phyloP scores from a whole-genome alignment of 2,888 invertebrate species.

The Diplazon laetatorius region DNA sequence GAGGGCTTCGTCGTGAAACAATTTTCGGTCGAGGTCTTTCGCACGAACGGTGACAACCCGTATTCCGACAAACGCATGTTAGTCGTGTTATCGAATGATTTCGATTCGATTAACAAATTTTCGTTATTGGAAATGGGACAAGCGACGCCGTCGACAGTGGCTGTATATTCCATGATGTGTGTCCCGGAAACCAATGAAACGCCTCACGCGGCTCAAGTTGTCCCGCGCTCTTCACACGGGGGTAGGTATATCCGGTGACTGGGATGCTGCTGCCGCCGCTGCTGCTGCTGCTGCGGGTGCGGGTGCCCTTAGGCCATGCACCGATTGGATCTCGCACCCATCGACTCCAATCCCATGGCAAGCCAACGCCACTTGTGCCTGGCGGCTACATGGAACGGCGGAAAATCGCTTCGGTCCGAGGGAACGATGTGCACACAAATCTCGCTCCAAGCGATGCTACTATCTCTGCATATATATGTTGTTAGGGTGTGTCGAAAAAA shows the following conservation, averaged over 20 bases:
- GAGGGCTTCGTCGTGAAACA: background rate
- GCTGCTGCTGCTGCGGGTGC: constrained; percentile 32
- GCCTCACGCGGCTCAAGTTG: constrained; percentile 72
- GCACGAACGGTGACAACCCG: background rate
- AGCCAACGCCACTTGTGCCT: constrained; percentile 61
- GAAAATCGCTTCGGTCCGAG: constrained; percentile 33
- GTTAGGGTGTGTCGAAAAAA: too few species aligned
- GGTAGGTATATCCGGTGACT: constrained; percentile 44
- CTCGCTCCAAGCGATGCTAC: constrained; percentile 33
- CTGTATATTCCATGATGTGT: constrained; percentile 15
- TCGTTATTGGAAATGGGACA: background rate
- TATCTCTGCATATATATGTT: constrained; percentile 7
- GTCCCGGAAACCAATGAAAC: constrained; percentile 71
- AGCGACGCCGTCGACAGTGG: background rate
- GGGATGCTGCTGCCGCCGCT: constrained; percentile 25
- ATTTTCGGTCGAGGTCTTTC: background rate
- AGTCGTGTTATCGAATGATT: constrained; percentile 3
- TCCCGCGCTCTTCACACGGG: constrained; percentile 66
- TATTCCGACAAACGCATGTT: background rate
- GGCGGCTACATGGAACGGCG: constrained; percentile 26
- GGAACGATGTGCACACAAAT: constrained; percentile 31
- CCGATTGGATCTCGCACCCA: constrained; percentile 74
- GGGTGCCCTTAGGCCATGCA: constrained; percentile 68
- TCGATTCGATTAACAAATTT: background rate
- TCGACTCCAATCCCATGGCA: constrained; percentile 50